These are phyloP conservation scores for Ligdia adustata DNA, from an alignment of 2,888 invertebrate genomes.

Conservation along the genomic window DNA sequence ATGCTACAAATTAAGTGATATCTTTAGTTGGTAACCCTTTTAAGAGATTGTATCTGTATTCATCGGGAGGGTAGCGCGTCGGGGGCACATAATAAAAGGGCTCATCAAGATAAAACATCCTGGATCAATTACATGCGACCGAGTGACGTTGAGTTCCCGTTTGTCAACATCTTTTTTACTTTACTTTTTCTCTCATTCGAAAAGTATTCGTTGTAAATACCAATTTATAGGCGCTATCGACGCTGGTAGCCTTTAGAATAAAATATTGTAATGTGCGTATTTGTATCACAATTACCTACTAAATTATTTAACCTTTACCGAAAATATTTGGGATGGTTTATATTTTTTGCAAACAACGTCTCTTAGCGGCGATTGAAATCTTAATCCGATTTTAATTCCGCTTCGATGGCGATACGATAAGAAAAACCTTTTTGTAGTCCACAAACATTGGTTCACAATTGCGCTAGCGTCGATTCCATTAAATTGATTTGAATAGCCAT, in stretches of 20 bases:
- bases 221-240: constrained; percentile 33
- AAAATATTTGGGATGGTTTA: background rate
- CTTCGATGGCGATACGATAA: constrained; percentile 41
- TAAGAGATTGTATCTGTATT: constrained; percentile 78
- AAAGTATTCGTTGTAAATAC: constrained; percentile 42
- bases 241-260: constrained; percentile 28
- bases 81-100: constrained; percentile 76
- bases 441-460: constrained; percentile 57
- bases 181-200: constrained; percentile 48
- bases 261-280: background rate
- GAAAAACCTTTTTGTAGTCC: constrained; percentile 48
- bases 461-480: constrained; percentile 59
- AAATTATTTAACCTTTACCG: background rate
- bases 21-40: constrained; percentile 83
- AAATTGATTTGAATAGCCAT: constrained; percentile 61
- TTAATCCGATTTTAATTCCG: constrained; percentile 52
- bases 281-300: background rate
- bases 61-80: constrained; percentile 74
- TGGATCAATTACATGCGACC: constrained; percentile 80
- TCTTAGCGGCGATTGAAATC: constrained; percentile 38
- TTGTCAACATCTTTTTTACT: constrained; percentile 61
- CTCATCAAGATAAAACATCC: constrained; percentile 81
- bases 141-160: constrained; percentile 74
- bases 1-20: constrained; percentile 83
- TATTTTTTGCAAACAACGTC: constrained; percentile 15